Conservation (phyloP, 2,113 vertebrate genomes). For the western clawed frog (Xenopus tropicalis) region DNA sequence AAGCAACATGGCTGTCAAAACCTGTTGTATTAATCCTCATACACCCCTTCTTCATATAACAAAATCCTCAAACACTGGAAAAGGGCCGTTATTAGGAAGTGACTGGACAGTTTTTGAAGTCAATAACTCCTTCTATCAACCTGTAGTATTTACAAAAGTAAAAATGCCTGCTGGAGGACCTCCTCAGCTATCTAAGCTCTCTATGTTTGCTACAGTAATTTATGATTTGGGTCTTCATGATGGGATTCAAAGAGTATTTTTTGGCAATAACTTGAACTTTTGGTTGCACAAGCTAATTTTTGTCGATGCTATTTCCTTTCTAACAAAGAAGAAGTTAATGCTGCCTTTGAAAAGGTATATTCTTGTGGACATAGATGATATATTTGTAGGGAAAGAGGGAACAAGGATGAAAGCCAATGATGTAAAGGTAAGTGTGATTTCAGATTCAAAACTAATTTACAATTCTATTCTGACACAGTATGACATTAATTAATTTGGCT, state of each 20-base stretch:
- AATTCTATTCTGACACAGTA: constrained; percentile 4
- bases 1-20: constrained; percentile 65
- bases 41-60: constrained; percentile 70
- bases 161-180: constrained; percentile 62
- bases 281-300: constrained; percentile 79
- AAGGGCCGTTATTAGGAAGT: constrained; percentile 63
- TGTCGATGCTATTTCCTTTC: constrained; percentile 70
- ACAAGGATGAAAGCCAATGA: constrained; percentile 75
- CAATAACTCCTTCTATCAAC: constrained; percentile 71
- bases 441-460: background rate
- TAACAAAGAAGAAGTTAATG: constrained; percentile 65
- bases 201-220: constrained; percentile 65
- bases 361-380: constrained; percentile 78
- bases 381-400: constrained; percentile 77
- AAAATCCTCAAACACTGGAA: constrained; percentile 67
- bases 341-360: constrained; percentile 73
- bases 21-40: constrained; percentile 71
- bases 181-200: constrained; percentile 56
- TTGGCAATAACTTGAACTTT: constrained; percentile 72
- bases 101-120: constrained; percentile 73
- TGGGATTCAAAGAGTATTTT: constrained; percentile 72
- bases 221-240: constrained; percentile 72
- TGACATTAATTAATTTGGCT: background rate
- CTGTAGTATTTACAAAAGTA: constrained; percentile 70
- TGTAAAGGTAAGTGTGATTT: constrained; percentile 67